phyloP scores from a whole-genome alignment of 2,888 invertebrate species.

The Diploptera punctata region DNA sequence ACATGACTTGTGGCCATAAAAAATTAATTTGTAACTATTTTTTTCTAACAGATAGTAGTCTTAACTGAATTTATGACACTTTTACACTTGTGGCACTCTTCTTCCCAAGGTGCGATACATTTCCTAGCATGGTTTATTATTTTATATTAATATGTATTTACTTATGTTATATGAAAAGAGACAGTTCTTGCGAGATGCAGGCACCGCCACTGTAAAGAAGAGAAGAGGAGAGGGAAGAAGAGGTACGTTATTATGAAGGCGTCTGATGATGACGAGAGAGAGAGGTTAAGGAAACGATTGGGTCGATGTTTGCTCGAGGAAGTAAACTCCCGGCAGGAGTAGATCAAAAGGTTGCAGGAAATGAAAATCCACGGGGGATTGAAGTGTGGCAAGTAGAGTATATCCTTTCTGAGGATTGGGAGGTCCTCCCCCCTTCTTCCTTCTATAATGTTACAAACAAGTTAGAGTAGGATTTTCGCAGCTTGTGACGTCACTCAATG shows the following conservation, averaged over 20 bases:
- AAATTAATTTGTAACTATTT: no score
- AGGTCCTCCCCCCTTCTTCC: neutral
- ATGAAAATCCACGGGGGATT: conserved; percentile 37
- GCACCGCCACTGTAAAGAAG: neutral
- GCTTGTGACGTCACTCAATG: conserved; percentile 31
- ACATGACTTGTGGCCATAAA: no score
- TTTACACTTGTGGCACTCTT: no score
- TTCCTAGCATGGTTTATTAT: no score
- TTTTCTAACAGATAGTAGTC: no score
- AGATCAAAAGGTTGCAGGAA: conserved; percentile 36
- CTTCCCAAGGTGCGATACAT: no score
- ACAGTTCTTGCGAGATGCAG: no score
- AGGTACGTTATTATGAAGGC: neutral
- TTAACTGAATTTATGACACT: no score
- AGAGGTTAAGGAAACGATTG: conserved; percentile 15
- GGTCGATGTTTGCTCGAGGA: conserved; percentile 22
- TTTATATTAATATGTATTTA: no score
- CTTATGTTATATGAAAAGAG: no score
- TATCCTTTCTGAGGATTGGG: conserved; percentile 12
- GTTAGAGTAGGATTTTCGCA: conserved; percentile 16
- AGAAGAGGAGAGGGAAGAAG: neutral
- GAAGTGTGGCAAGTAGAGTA: conserved; percentile 17
- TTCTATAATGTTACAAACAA: neutral
- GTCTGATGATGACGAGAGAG: conserved; percentile 6
- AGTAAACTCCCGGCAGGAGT: conserved; percentile 12